Evolutionary conservation across 2,888 invertebrate species (phyloP), one percentile per base, ranked within the genome.

Genomic region (Cerastoderma edule): DNA sequence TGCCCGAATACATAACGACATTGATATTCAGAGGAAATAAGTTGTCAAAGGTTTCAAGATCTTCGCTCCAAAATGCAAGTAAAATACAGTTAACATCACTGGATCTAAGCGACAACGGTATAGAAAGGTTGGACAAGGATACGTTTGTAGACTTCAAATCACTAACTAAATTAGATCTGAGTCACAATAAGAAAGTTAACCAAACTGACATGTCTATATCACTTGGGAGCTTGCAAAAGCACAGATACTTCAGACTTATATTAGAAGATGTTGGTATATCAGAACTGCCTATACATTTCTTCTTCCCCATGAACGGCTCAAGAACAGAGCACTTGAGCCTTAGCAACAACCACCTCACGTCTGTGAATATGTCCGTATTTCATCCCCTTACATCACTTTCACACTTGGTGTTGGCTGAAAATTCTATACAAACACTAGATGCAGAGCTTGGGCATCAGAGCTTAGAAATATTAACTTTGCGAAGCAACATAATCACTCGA

Each of bases 81-180:
- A 39, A 19, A 16, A 24, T 60, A 8, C 30, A 35, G 0, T 10
- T 60, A 8, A 4, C n/a, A 39, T 8, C 28, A 24, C n/a, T 68
- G n/a, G 28, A 35, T 46, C 39, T 68, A 5, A 35, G 32, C 35
- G n/a, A 44, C n/a, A 68, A 68, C 30, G 30, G 33, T 32, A 68
- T 68, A 27, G 13, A 10, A 10, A 54, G 16, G 28, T 16, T 68
- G 22, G 8, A 8, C 2, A n/a, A 33, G 19, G 44, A 57, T 27
- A 56, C 57, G 16, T 68, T 68, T 56, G 24, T 8, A n/a, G 56
- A 44, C 3, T 57, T 68, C 32, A 19, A n/a, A 1, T n/a, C n/a
- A 0, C 19, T 68, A n/a, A 33, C 16, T 6, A 57, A 8, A 16
- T 5, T 68, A 6, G 44, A 56, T 19, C 46, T 68, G 6, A 27